Percentiles rank a stretch among this genome's conserved stretches.
phyloP scores from a whole-genome alignment of 2,113 vertebrate species.

The Caranx melampygus region DNA sequence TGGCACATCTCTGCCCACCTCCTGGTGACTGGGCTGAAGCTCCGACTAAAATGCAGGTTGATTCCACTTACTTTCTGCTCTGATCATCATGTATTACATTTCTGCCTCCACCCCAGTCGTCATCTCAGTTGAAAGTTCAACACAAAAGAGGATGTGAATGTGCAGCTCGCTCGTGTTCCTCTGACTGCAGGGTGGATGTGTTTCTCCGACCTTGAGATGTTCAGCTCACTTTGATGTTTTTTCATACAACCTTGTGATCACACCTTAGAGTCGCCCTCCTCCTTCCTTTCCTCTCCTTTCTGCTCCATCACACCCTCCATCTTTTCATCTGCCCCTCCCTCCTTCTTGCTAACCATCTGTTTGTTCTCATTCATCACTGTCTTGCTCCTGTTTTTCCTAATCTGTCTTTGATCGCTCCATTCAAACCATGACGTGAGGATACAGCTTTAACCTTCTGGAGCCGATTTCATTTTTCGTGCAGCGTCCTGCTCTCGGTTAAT shows the following conservation, averaged over 20 bases:
- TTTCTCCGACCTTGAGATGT: conserved; percentile 39
- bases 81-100: neutral
- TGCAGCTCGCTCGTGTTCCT: neutral
- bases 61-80: neutral
- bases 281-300: conserved; percentile 17
- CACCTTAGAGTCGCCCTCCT: conserved; percentile 14
- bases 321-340: conserved; percentile 41
- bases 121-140: neutral
- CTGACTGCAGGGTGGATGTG: neutral
- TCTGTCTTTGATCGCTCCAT: conserved; percentile 36
- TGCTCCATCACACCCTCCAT: conserved; percentile 46
- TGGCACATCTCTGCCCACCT: too few species aligned
- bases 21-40: too few species aligned
- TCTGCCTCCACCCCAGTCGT: neutral
- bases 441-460: neutral
- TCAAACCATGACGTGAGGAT: neutral
- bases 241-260: conserved; percentile 38
- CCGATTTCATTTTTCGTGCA: neutral
- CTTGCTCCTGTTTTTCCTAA: conserved; percentile 32
- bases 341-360: conserved; percentile 43
- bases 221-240: conserved; percentile 5
- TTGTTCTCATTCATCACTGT: conserved; percentile 57
- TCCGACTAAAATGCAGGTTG: too few species aligned
- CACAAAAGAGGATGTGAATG: neutral
- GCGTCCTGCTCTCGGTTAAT: neutral